Conservation (phyloP, 2,888 invertebrate genomes). For the Acrobasis consociella region DNA sequence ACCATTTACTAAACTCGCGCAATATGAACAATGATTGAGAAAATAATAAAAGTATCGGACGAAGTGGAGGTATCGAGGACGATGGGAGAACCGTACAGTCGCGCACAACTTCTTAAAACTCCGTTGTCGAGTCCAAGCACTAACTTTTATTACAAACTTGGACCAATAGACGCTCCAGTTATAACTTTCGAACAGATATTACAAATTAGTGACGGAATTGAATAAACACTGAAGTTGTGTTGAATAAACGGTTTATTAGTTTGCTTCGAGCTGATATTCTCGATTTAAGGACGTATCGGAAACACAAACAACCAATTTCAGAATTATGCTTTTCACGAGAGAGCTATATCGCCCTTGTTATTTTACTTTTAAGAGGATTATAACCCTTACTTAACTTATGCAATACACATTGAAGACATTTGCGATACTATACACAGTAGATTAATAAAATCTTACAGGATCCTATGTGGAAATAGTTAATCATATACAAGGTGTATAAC, state of each 20-base stretch:
- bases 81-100: constrained; percentile 70
- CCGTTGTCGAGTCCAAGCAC: constrained; percentile 42
- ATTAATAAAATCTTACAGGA: too few relatives aligned
- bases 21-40: constrained; percentile 28
- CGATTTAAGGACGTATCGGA: not conserved
- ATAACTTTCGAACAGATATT: constrained; percentile 56
- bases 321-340: not conserved
- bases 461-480: too few relatives aligned
- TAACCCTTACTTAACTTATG: not conserved
- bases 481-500: too few relatives aligned
- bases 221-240: constrained; percentile 38
- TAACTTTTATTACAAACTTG: constrained; percentile 74
- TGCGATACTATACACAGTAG: too few relatives aligned
- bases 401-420: not conserved
- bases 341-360: not conserved
- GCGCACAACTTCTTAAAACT: constrained; percentile 63
- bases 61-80: constrained; percentile 50
- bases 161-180: constrained; percentile 42
- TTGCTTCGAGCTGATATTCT: not conserved
- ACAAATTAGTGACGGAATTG: constrained; percentile 37
- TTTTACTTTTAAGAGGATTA: not conserved
- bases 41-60: constrained; percentile 73
- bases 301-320: not conserved
- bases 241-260: not conserved
- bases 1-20: not conserved